These are phyloP conservation scores for Auanema freiburgensis DNA, from an alignment of 2,888 invertebrate species.

Conservation along the genomic window DNA sequence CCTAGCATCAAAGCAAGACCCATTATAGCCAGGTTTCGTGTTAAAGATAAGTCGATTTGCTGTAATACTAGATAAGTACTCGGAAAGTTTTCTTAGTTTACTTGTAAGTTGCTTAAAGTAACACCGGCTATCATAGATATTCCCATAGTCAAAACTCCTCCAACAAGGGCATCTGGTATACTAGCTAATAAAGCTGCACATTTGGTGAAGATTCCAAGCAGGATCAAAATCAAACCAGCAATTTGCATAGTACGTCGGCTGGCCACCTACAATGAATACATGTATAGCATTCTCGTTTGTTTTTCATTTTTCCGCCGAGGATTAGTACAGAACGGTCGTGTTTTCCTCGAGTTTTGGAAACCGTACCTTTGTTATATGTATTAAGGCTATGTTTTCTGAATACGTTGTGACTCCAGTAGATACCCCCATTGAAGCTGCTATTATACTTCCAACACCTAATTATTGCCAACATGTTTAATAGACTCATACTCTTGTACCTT, in stretches of 20 bases:
- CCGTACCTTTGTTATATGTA: conserved; percentile 45
- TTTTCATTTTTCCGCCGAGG: not conserved
- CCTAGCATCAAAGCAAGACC: conserved; percentile 51
- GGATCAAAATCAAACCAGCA: conserved; percentile 45
- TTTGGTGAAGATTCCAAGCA: conserved; percentile 38
- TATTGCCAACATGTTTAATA: not conserved
- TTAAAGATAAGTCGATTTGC: conserved; percentile 37
- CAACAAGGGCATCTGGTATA: conserved; percentile 56
- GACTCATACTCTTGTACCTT: conserved; percentile 33
- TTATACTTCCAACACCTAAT: conserved; percentile 45
- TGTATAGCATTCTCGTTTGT: not conserved
- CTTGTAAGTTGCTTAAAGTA: conserved; percentile 51
- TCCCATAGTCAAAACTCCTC: conserved; percentile 55
- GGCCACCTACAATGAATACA: conserved; percentile 41
- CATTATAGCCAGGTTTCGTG: conserved; percentile 53
- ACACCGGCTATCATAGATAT: conserved; percentile 59
- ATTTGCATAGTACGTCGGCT: conserved; percentile 55
- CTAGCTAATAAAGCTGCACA: conserved; percentile 54
- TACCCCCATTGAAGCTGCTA: conserved; percentile 49
- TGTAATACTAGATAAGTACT: conserved; percentile 16
- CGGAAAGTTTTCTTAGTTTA: conserved; percentile 11
- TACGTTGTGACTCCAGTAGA: conserved; percentile 58
- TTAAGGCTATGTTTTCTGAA: conserved; percentile 54
- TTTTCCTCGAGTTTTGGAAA: conserved; percentile 1
- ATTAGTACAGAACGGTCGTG: conserved; percentile 1